Base-by-base conservation (phyloP, 2,888 invertebrate species). In the Drosophila subsilvestris region DNA sequence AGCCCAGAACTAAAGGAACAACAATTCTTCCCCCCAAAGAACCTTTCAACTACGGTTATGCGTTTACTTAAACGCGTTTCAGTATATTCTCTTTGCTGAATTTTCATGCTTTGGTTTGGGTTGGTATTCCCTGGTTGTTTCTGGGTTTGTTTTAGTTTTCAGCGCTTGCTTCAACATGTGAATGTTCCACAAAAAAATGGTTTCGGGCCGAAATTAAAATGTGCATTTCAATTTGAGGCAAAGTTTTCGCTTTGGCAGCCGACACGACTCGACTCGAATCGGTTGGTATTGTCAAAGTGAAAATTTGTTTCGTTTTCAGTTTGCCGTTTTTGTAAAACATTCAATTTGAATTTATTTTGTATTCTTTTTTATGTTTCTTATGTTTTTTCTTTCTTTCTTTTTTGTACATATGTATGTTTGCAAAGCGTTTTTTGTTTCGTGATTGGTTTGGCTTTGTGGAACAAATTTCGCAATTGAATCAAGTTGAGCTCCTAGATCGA, bases 401-500 rank as follows among this genome's bases (percentile, higher is more conserved):
- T 54, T 55, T 59, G 45, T 60, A 32, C 27, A 27, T 27, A 27
- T 54, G 59, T 44, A n/a, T 48, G 47, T 70, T 63, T 55, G 61
- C 61, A 54, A 58, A 67, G 65, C 67, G 61, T 70, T 72, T 78
- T 63, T 51, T 48, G 54, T 63, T 54, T 59, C 45, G 54, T 68
- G 68, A 65, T 65, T 71, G 56, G 60, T 74, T 74, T 75, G 67
- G 65, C 74, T 89, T 88, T 91, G 90, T 90, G 91, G 91, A 91
- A 89, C 90, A 90, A 88, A 85, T 90, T 90, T 90, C 89, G 90
- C 90, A 91, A 90, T 91, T 91, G 91, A 91, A 91, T 91, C 91
- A 91, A 91, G 90, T 91, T 89, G 91, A 91, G 91, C 91, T 91
- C 91, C 90, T 91, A 91, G 91, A 91, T 91, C 91, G 91, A 91